These are phyloP conservation scores for Buathra laborator DNA, from an alignment of 2,888 invertebrate species.

Conservation along the genomic window DNA sequence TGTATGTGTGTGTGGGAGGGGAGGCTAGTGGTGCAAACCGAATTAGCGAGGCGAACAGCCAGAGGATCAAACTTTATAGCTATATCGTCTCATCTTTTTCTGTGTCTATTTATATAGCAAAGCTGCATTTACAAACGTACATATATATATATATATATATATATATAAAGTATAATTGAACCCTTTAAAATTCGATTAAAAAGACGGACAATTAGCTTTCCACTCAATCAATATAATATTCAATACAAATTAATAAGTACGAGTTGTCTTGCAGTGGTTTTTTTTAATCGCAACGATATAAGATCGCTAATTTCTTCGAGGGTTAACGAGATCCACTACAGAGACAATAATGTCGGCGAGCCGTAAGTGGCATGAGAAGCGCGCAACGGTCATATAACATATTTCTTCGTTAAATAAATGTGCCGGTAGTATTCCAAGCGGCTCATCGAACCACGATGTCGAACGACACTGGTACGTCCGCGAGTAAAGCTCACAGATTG, in stretches of 20 bases:
- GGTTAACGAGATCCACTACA: constrained; percentile 30
- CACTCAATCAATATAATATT: not conserved
- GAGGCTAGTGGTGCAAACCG: constrained; percentile 55
- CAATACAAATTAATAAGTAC: not conserved
- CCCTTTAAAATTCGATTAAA: not conserved
- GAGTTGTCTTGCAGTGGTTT: not conserved
- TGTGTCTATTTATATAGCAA: too few species aligned
- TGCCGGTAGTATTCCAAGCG: not conserved
- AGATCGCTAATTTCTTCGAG: constrained; percentile 26
- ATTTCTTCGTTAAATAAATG: constrained; percentile 11
- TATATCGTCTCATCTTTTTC: constrained; percentile 27
- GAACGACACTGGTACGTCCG: not conserved
- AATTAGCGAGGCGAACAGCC: constrained; percentile 56
- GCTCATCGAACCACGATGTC: constrained; percentile 31
- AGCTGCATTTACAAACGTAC: too few species aligned
- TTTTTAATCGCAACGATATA: not conserved
- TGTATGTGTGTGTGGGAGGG: constrained; percentile 28
- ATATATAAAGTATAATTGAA: not conserved
- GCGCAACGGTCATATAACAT: constrained; percentile 23
- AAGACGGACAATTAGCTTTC: not conserved
- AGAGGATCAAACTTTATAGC: constrained; percentile 44
- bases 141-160: not conserved
- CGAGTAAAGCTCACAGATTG: not conserved
- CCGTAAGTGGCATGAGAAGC: not conserved
- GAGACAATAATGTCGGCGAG: not conserved